Base-by-base conservation (phyloP, 2,113 vertebrate genomes). In the Ctenodactylus gundi region DNA sequence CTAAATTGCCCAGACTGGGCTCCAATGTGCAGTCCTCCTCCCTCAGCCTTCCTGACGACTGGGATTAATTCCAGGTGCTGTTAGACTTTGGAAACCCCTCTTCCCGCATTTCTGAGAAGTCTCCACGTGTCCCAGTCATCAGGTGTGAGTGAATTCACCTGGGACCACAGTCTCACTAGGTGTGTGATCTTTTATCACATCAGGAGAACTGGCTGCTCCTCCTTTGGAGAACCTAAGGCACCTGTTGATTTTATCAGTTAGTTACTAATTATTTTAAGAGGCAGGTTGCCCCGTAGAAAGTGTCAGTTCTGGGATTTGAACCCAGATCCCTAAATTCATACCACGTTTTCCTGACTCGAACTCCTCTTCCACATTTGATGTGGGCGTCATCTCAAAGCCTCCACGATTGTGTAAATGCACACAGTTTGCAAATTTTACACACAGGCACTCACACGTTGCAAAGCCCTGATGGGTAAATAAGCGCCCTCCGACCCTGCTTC, bases 401-500 rank as follows among this genome's bases (percentile, higher is more conserved):
- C 49, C 23, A 0, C 1, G 14, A 8, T 29, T 64, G 39, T 36
- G 17, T 51, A 7, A 23, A 20, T 20, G 4, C 1, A 58, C 27
- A 78, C 21, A 44, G 65, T 83, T 36, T 44, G 15, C 51, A 85
- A 85, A 21, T 62, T 85, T 88, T 88, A 6, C 46, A 83, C n/a
- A 64, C 44, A 46, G 55, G 21, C 41, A 65, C n/a, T n/a, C n/a
- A n/a, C 14, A 68, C 21, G 31, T 46, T 73, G 51, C 25, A 36
- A 70, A 65, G 39, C 21, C 13, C 27, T 89, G 84, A 46, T 86
- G 57, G 60, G 78, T 75, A 88, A 95, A 41, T 41, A 91, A 36
- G 7, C 25, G 6, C 39, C 55, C 49, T 27, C 58, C 41, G 57
- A 44, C 36, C 20, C 11, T 3, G 46, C 78, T 64, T 68, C 36